Conservation (phyloP, 30 jellyfish, hydroid and myxozoan species). For the Sanderia malayensis region DNA sequence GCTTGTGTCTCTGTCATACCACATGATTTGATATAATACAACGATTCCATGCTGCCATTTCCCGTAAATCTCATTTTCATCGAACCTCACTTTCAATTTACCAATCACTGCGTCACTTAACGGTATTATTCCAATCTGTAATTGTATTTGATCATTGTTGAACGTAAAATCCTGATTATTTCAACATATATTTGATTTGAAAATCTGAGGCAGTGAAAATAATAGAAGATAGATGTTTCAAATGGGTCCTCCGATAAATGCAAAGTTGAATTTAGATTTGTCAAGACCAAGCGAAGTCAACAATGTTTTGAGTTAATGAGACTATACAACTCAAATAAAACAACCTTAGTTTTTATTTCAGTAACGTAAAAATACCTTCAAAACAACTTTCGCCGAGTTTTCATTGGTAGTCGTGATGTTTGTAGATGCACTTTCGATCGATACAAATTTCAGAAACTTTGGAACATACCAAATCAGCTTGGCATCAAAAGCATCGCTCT, state of each 20-base stretch:
- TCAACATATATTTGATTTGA: background rate
- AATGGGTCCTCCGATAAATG: background rate
- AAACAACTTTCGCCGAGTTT: background rate
- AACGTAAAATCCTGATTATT: background rate
- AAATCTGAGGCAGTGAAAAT: background rate
- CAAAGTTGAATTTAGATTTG: background rate
- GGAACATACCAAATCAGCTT: conserved; percentile 13
- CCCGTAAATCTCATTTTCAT: conserved; percentile 1
- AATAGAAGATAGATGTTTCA: background rate
- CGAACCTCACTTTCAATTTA: background rate
- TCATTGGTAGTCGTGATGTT: background rate
- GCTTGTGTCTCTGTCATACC: conserved; percentile 11
- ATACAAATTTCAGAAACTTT: background rate
- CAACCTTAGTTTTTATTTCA: background rate
- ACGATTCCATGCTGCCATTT: conserved; percentile 29
- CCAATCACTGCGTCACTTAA: conserved; percentile 8
- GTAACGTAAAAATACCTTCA: background rate
- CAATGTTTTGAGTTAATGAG: background rate
- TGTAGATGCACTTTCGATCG: background rate
- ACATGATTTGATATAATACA: background rate
- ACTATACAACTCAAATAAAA: background rate
- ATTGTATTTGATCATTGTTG: too few species aligned
- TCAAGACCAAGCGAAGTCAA: background rate
- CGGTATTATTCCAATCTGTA: conserved; percentile 5
- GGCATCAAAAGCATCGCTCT: conserved; percentile 2